phyloP scores from a whole-genome alignment of 2,113 vertebrate species.

The Scomber colias region DNA sequence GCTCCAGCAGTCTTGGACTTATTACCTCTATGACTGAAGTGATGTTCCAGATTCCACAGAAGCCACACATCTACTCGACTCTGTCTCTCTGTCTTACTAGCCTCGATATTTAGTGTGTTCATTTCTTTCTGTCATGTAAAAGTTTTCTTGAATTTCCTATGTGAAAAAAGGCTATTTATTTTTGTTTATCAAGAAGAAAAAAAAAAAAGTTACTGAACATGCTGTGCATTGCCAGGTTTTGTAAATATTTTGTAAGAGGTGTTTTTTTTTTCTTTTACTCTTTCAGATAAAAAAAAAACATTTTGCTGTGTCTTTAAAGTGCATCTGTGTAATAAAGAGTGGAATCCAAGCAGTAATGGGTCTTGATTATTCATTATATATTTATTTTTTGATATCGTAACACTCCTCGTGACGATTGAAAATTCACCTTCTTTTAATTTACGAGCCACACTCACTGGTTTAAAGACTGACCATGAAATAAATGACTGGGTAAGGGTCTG shows the following conservation, averaged over 20 bases:
- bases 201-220: constrained; percentile 81
- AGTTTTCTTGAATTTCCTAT: constrained; percentile 77
- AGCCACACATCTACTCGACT: constrained; percentile 28
- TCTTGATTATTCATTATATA: constrained; percentile 23
- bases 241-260: constrained; percentile 85
- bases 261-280: constrained; percentile 63
- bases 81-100: constrained; percentile 44
- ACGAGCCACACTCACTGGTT: neutral
- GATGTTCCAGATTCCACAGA: constrained; percentile 45
- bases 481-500: constrained; percentile 9
- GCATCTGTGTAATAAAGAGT: constrained; percentile 85
- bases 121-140: constrained; percentile 65
- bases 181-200: constrained; percentile 79
- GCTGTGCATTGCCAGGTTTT: constrained; percentile 87
- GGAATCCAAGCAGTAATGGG: constrained; percentile 67
- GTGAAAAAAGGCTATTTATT: constrained; percentile 85
- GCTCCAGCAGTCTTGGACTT: constrained; percentile 35
- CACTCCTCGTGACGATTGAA: neutral
- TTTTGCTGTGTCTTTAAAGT: constrained; percentile 80
- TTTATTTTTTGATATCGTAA: neutral
- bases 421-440: neutral
- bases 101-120: constrained; percentile 61
- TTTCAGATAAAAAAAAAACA: constrained; percentile 68
- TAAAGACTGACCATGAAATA: neutral
- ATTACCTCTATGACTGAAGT: constrained; percentile 31